Evolutionary conservation across 2,797 vertebrate genomes (phyloP).

Genomic region (Tarsius wallacei): DNA sequence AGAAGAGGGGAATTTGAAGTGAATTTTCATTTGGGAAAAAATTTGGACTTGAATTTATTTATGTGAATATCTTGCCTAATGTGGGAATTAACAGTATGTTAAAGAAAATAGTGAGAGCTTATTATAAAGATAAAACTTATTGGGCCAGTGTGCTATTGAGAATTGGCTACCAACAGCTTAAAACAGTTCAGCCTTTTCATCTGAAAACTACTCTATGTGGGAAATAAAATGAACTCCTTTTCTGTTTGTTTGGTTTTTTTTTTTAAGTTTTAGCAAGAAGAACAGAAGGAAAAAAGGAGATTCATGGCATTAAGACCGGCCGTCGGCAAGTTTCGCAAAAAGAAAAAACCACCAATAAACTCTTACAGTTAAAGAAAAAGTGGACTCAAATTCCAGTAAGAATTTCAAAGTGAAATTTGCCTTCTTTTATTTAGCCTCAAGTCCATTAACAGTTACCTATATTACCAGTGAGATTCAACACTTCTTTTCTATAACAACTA

Average conservation of each 20-base stretch:
- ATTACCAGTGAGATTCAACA: not conserved
- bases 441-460: not conserved
- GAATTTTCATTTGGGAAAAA: constrained; percentile 5
- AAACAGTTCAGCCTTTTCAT: constrained; percentile 18
- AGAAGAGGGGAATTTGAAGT: not conserved
- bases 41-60: constrained; percentile 26
- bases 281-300: too few relatives aligned
- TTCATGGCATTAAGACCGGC: too few relatives aligned
- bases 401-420: constrained; percentile 57
- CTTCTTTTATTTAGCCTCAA: not conserved
- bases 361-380: not conserved
- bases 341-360: too few relatives aligned
- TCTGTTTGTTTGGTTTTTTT: too few relatives aligned
- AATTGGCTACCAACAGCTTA: constrained; percentile 26
- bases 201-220: constrained; percentile 9
- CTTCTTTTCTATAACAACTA: not conserved
- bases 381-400: constrained; percentile 41
- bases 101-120: not conserved
- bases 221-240: constrained; percentile 34
- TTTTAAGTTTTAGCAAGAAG: not conserved
- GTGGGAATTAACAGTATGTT: constrained; percentile 1
- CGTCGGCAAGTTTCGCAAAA: too few relatives aligned
- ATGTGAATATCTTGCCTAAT: constrained; percentile 3
- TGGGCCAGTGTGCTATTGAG: not conserved
- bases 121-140: constrained; percentile 32